Percentiles rank a stretch among this genome's conserved stretches.
Conservation (phyloP, 2,888 invertebrate species). For the Microctonus aethiopoides region DNA sequence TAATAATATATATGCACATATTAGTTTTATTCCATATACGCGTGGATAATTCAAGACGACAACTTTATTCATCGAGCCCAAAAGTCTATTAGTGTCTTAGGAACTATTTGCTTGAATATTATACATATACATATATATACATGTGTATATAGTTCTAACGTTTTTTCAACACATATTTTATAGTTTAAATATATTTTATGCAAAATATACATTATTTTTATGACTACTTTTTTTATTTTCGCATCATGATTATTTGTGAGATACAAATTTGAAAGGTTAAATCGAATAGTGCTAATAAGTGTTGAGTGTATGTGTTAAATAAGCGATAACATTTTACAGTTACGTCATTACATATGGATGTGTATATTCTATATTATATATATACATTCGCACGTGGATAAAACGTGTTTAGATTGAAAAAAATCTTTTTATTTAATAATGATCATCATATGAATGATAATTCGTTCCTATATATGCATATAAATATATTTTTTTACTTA, state of each 20-base stretch:
- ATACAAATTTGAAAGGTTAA: slow-evolving; percentile 7
- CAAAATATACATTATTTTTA: too few relatives aligned
- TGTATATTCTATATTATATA: not conserved
- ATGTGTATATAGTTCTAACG: too few relatives aligned
- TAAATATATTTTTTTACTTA: too few relatives aligned
- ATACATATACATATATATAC: too few relatives aligned
- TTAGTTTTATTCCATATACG: too few relatives aligned
- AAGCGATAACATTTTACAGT: slow-evolving; percentile 10
- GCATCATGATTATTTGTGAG: not conserved
- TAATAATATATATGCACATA: not conserved
- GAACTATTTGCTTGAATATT: too few relatives aligned
- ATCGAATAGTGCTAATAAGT: slow-evolving; percentile 3
- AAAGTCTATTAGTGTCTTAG: too few relatives aligned
- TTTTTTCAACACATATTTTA: too few relatives aligned
- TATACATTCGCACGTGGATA: slow-evolving; percentile 15
- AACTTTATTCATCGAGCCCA: not conserved
- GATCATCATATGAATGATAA: not conserved
- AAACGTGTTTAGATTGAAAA: slow-evolving; percentile 9
- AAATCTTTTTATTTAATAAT: not conserved
- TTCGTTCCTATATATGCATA: too few relatives aligned
- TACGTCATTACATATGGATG: slow-evolving; percentile 8
- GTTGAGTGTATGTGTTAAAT: slow-evolving; percentile 15
- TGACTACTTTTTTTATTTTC: not conserved
- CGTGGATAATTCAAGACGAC: not conserved
- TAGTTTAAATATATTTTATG: too few relatives aligned